These are phyloP conservation scores for Chaetophractus vellerosus DNA, from an alignment of 2,797 vertebrate species.

Conservation along the genomic window DNA sequence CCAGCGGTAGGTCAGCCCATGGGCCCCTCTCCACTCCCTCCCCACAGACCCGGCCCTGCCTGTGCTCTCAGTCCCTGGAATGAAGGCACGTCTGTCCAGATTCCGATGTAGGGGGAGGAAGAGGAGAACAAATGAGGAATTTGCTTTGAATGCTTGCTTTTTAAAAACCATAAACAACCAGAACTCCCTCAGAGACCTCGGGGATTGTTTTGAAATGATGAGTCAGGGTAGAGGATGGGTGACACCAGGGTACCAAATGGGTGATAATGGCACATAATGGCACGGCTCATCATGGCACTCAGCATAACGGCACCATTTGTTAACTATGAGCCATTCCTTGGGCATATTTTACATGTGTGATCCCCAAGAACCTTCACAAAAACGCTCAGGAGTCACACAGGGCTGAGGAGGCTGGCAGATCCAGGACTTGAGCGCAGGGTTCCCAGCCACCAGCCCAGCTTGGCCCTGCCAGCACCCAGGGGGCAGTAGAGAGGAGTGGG, in stretches of 20 bases:
- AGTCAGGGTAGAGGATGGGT: background rate
- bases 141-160: slow-evolving; percentile 58
- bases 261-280: too few species aligned
- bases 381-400: background rate
- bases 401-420: background rate
- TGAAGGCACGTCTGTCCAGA: background rate
- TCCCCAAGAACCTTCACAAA: background rate
- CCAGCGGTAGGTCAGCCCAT: background rate
- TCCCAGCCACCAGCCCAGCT: background rate
- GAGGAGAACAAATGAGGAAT: slow-evolving; percentile 65
- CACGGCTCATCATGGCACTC: rapidly evolving
- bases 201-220: slow-evolving; percentile 4
- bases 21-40: too few species aligned
- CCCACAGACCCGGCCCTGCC: too few species aligned
- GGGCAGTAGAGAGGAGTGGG: too few species aligned
- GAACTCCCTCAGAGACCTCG: background rate
- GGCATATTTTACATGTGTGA: background rate
- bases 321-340: background rate
- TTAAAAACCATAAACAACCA: slow-evolving; percentile 51
- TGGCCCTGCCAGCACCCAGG: background rate
- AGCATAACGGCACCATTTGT: too few species aligned
- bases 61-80: background rate
- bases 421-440: too few species aligned
- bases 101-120: background rate
- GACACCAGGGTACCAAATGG: background rate